A percentile compares a stretch with the other conserved stretches of the same genome.
These are phyloP conservation scores for Cosmorhoe ocellata DNA, from an alignment of 2,888 invertebrate species.

Conservation along the genomic window DNA sequence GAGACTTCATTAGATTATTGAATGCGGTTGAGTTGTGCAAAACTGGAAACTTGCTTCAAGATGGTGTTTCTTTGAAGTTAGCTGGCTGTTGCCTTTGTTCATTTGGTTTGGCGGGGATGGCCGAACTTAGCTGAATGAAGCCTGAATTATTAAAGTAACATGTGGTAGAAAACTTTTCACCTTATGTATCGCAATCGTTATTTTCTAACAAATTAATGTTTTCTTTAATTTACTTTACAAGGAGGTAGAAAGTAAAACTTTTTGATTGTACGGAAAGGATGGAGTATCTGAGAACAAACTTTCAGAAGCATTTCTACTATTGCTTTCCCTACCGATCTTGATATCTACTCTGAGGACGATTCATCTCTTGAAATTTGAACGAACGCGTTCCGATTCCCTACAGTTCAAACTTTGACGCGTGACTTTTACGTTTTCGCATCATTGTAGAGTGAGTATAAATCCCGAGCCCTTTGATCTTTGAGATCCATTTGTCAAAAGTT, in stretches of 20 bases:
- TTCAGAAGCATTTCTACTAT: no score
- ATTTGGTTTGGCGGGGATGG: constrained; percentile 6
- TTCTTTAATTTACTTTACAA: neutral
- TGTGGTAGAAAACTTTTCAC: constrained; percentile 1
- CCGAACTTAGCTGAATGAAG: neutral
- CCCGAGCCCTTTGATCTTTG: neutral
- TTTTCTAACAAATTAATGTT: no score
- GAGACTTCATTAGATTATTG: constrained; percentile 18
- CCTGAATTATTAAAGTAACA: neutral
- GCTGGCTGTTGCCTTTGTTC: constrained; percentile 4
- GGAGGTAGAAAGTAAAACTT: neutral
- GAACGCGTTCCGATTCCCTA: neutral
- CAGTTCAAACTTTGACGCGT: constrained; percentile 3
- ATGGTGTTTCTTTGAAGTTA: constrained; percentile 15
- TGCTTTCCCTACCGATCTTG: no score
- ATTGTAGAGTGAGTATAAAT: neutral
- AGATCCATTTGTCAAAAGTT: neutral
- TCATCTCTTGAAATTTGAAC: constrained; percentile 1
- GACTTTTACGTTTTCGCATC: constrained; percentile 3
- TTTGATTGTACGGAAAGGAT: no score
- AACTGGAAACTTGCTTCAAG: constrained; percentile 13
- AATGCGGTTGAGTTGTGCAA: constrained; percentile 8
- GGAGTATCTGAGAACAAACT: no score
- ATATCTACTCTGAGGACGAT: no score
- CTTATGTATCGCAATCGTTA: neutral